Percentiles rank a stretch among this genome's conserved stretches.
These are phyloP conservation scores for Escarpia spicata DNA, from an alignment of 2,888 invertebrate species.

Conservation along the genomic window DNA sequence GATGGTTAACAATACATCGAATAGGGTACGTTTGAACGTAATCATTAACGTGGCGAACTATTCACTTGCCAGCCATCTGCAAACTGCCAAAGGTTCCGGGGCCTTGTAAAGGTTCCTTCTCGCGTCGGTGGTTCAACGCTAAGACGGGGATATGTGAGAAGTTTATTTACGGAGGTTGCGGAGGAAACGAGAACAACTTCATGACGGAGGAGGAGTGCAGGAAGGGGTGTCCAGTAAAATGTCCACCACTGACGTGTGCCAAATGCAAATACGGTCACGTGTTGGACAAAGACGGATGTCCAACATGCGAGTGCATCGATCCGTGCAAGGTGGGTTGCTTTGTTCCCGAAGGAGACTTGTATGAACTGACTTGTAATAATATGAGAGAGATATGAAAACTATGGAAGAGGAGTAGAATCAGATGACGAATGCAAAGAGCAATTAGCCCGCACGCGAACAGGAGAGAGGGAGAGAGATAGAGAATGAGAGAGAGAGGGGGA, in stretches of 20 bases:
- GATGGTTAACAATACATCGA: too few relatives aligned
- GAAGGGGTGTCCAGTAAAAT: neutral
- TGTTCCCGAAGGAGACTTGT: too few relatives aligned
- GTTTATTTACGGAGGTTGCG: slow-evolving; percentile 23
- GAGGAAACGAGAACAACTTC: slow-evolving; percentile 21
- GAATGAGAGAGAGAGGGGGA: too few relatives aligned
- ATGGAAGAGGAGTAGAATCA: too few relatives aligned
- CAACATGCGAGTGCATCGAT: neutral
- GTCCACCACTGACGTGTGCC: neutral
- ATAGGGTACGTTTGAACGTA: too few relatives aligned
- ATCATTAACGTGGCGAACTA: neutral
- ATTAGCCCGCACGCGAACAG: too few relatives aligned
- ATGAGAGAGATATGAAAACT: too few relatives aligned
- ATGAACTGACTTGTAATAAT: too few relatives aligned
- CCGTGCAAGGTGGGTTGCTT: slow-evolving; percentile 22
- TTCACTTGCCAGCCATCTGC: neutral
- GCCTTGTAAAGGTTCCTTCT: neutral
- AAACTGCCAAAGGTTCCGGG: neutral
- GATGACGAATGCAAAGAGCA: too few relatives aligned
- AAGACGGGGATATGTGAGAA: neutral
- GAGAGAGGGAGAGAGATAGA: too few relatives aligned
- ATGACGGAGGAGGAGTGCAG: neutral
- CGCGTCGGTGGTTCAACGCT: neutral
- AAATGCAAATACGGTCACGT: neutral
- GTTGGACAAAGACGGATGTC: neutral